Evolutionary conservation across 2,888 invertebrate species (phyloP).

Genomic region (Malthinus flaveolus): DNA sequence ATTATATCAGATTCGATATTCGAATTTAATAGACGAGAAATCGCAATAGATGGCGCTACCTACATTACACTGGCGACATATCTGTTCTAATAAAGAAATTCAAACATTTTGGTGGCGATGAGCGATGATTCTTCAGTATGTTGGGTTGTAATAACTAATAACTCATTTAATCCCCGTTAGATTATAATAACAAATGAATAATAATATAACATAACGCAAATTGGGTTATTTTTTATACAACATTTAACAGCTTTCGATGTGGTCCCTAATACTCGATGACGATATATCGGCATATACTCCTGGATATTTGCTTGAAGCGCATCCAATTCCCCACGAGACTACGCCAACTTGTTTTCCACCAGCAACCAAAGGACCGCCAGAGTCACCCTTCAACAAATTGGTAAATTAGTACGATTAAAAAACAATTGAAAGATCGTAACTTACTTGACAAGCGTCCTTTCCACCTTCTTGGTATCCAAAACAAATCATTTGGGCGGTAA

Average conservation of each 20-base stretch:
- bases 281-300: not conserved
- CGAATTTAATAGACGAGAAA: no score
- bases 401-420: not conserved
- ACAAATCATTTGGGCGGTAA: slow-evolving; percentile 7
- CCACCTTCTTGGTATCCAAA: slow-evolving; percentile 8
- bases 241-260: not conserved
- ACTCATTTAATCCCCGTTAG: no score
- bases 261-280: not conserved
- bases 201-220: no score
- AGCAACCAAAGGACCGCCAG: slow-evolving; percentile 8
- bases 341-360: not conserved
- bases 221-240: no score
- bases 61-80: no score
- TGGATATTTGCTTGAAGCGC: not conserved
- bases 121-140: no score
- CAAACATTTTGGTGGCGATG: no score
- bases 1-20: no score
- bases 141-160: no score
- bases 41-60: no score
- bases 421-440: not conserved
- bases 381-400: slow-evolving; percentile 1
- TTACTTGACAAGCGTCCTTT: slow-evolving; percentile 11
- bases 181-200: no score
- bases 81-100: no score
- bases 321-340: slow-evolving; percentile 11